Conservation (phyloP, 2,113 vertebrate genomes). For the Psittacara wagleri region DNA sequence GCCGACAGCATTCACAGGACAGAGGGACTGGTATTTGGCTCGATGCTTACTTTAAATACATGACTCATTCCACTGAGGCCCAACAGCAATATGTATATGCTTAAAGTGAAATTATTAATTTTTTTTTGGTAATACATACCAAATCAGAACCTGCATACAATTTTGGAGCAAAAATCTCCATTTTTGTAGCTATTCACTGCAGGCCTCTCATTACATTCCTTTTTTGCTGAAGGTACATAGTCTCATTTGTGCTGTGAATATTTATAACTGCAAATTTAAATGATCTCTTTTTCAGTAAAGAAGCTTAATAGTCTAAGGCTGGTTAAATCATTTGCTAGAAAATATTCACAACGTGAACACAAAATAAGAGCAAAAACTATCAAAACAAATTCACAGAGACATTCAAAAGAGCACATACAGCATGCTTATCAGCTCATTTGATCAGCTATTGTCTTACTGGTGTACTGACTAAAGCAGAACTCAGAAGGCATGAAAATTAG, state of each 20-base stretch:
- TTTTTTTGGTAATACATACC: accelerated
- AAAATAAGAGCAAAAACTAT: neutral
- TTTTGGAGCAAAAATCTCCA: neutral
- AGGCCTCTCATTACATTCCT: neutral
- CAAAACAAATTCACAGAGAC: neutral
- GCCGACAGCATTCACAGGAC: neutral
- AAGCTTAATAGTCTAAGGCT: neutral
- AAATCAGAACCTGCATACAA: accelerated
- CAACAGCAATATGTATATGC: accelerated
- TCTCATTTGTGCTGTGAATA: neutral
- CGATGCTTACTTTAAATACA: neutral
- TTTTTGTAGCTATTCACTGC: neutral
- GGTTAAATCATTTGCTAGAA: neutral
- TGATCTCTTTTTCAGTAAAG: neutral
- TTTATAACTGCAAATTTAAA: neutral
- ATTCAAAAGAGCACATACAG: neutral
- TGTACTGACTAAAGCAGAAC: accelerated
- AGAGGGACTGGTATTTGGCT: neutral
- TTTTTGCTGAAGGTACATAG: accelerated
- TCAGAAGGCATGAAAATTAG: neutral
- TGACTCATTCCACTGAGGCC: neutral
- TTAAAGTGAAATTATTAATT: no score
- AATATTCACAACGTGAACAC: neutral
- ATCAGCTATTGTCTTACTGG: neutral
- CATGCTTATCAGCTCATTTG: accelerated